Conservation (phyloP, 2,113 vertebrate genomes). For the Rhea americana region DNA sequence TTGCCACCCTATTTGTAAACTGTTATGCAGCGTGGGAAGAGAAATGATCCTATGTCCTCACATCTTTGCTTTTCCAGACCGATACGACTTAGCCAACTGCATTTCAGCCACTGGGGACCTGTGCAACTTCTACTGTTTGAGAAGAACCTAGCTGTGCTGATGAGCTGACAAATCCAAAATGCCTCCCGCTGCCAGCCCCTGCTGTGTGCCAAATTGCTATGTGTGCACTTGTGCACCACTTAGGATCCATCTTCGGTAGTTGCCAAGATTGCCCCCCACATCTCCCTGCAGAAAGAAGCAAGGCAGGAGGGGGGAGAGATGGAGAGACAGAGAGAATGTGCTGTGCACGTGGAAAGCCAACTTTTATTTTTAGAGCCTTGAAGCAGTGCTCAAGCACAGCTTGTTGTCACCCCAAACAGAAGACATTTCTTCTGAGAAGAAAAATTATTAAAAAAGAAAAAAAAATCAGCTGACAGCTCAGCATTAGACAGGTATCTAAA, state of each 20-base stretch:
- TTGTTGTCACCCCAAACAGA: slow-evolving; percentile 5
- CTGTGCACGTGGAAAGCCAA: slow-evolving; percentile 30
- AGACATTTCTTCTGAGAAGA: background rate
- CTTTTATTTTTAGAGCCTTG: slow-evolving; percentile 49
- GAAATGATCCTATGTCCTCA: background rate
- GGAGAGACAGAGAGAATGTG: background rate
- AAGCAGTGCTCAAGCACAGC: background rate
- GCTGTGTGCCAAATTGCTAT: slow-evolving; percentile 65
- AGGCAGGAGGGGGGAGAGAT: background rate
- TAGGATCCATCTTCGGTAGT: slow-evolving; percentile 10
- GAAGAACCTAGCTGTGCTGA: slow-evolving; percentile 51
- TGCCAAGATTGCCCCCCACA: slow-evolving; percentile 25
- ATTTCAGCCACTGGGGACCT: slow-evolving; percentile 26
- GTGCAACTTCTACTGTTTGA: slow-evolving; percentile 53
- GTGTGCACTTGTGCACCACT: slow-evolving; percentile 9
- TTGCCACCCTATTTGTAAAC: background rate
- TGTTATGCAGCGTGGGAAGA: background rate
- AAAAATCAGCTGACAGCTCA: background rate
- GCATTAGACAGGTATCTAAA: background rate
- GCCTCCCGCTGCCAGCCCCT: slow-evolving; percentile 37
- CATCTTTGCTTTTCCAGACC: slow-evolving; percentile 26
- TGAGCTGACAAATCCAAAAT: slow-evolving; percentile 65
- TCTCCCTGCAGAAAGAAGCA: slow-evolving; percentile 16
- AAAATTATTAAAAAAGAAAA: background rate
- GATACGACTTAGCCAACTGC: background rate